Conservation (phyloP, 2,888 invertebrate species). For the Schizaphis graminum region DNA sequence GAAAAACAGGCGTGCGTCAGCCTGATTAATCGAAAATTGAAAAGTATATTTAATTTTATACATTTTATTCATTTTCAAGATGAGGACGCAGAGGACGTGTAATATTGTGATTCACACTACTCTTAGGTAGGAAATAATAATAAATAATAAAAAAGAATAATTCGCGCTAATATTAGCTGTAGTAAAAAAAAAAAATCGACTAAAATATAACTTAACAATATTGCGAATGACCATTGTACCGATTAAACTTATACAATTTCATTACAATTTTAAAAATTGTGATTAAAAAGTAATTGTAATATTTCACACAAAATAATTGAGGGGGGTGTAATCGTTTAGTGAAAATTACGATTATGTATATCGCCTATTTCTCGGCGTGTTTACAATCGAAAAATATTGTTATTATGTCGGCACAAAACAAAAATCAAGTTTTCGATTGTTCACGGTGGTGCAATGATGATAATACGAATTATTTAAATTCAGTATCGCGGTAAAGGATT, state of each 20-base stretch:
- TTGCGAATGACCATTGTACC: not conserved
- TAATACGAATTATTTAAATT: not conserved
- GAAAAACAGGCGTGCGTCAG: too few relatives aligned
- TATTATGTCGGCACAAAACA: not conserved
- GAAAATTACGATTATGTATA: not conserved
- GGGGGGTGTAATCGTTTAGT: not conserved
- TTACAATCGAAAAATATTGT: not conserved
- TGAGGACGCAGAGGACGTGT: too few relatives aligned
- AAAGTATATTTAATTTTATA: too few relatives aligned
- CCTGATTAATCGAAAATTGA: too few relatives aligned
- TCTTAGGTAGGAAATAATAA: not conserved
- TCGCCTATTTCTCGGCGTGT: not conserved
- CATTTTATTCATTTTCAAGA: too few relatives aligned
- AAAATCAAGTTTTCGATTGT: not conserved
- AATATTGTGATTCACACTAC: too few relatives aligned
- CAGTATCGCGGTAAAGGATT: not conserved
- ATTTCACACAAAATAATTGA: not conserved
- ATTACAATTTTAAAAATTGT: not conserved
- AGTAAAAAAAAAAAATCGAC: not conserved
- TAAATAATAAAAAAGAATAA: not conserved
- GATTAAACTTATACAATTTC: not conserved
- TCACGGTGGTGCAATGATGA: not conserved
- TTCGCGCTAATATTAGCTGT: not conserved
- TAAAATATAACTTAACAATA: not conserved
- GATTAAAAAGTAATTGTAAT: too few relatives aligned